Base-by-base conservation (phyloP, 2,888 invertebrate genomes). In the Erebia palarica region DNA sequence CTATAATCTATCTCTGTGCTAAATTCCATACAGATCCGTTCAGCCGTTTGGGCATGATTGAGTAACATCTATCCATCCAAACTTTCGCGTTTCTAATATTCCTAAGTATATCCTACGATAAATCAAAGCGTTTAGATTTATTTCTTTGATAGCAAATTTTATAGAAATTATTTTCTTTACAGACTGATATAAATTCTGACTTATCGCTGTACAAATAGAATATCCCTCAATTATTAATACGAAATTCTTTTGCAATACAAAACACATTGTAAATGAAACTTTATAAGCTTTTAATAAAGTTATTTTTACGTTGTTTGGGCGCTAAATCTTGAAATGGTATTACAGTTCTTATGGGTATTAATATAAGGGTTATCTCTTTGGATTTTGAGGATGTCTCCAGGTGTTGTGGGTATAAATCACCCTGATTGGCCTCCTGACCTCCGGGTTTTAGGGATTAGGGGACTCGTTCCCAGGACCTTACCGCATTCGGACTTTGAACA, bases 381-480 rank as follows among this genome's bases (percentile, higher is more conserved):
- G 18, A 42, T 59, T 44, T 51, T n/a, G 14, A 53, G 44, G 65
- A 60, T 60, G 42, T 72, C 63, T 72, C 79, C 79, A 80, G 81
- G 81, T 81, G 79, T 69, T 59, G 73, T 71, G 69, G 69, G 70
- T 70, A 81, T 84, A 82, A 84, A 82, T 82, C 84, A 83, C 79
- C 79, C 83, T 81, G 80, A 75, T 84, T 84, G 83, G 78, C 83
- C 84, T 80, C 58, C 73, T 82, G 83, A 85, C 85, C 86, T 82
- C 78, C 75, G 78, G 81, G 81, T 80, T 81, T 75, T 78, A 75
- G 76, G 84, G 85, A 84, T 85, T 85, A 84, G 80, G 83, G 83
- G 79, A 77, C 78, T 73, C 75, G 68, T 82, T 86, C 85, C 86
- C 85, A 85, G 82, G 82, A 72, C 70, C 71, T 72, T 59, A 70